Conservation (phyloP, 2,113 vertebrate species). For the Ammospiza caudacuta region DNA sequence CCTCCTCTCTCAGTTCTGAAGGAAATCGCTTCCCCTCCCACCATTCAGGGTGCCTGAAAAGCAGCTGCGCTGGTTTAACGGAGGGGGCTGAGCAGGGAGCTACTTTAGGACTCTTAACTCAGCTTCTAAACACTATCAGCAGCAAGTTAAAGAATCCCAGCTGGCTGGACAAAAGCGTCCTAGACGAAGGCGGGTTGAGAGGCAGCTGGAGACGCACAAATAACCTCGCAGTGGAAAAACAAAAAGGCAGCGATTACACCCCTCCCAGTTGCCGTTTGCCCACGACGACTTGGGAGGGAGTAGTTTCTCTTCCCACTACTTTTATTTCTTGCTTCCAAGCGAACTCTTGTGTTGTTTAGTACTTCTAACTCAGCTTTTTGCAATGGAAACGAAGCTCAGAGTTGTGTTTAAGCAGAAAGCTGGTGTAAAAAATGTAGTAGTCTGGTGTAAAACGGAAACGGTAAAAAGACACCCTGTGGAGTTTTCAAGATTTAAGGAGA, state of each 20-base stretch:
- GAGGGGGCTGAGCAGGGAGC: background rate
- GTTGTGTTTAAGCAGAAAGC: background rate
- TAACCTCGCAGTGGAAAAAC: background rate
- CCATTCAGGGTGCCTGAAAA: background rate
- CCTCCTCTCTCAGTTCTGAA: background rate
- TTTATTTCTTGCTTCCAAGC: background rate
- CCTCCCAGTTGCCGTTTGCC: background rate
- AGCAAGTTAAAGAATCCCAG: slow-evolving; percentile 41
- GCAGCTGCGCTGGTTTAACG: background rate
- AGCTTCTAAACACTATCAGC: background rate
- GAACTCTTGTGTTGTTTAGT: background rate
- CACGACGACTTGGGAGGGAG: background rate
- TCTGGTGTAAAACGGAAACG: background rate
- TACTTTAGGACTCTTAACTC: slow-evolving; percentile 24
- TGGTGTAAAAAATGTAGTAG: background rate
- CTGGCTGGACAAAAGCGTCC: slow-evolving; percentile 25
- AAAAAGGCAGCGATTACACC: background rate
- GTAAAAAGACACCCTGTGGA: background rate
- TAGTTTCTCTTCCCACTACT: background rate
- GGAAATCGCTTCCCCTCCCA: background rate
- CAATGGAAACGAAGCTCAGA: background rate
- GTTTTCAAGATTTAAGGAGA: background rate
- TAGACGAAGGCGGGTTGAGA: background rate
- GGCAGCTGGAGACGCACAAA: slow-evolving; percentile 33
- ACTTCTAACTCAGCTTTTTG: background rate